phyloP scores from a whole-genome alignment of 2,888 invertebrate species.

The Oscheius myriophilus region DNA sequence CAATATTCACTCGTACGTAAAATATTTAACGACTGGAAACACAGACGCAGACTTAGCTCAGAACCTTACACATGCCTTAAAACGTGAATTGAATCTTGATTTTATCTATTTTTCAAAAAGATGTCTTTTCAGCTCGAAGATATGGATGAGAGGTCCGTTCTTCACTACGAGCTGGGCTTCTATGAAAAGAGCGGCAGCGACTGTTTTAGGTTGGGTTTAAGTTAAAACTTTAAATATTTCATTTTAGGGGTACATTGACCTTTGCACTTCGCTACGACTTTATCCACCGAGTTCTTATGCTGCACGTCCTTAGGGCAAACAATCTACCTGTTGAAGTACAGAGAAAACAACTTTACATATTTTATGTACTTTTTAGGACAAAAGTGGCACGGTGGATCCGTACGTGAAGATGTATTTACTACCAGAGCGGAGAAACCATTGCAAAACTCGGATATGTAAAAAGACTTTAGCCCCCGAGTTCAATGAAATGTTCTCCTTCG shows the following conservation, averaged over 20 bases:
- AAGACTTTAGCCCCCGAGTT: conserved; percentile 63
- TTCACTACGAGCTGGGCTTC: conserved; percentile 77
- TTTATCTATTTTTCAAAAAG: background rate
- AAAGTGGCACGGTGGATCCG: conserved; percentile 81
- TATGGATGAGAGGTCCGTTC: conserved; percentile 63
- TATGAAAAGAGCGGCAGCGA: conserved; percentile 81
- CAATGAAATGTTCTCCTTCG: conserved; percentile 81
- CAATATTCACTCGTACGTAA: too few relatives aligned
- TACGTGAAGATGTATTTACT: conserved; percentile 86
- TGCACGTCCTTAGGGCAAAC: conserved; percentile 67
- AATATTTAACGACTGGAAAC: too few relatives aligned
- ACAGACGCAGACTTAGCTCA: too few relatives aligned
- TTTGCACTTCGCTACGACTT: conserved; percentile 85
- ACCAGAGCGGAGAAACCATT: conserved; percentile 86
- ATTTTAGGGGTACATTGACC: conserved; percentile 79
- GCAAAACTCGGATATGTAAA: conserved; percentile 79
- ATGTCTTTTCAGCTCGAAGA: conserved; percentile 49
- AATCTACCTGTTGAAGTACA: conserved; percentile 78
- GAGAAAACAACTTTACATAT: conserved; percentile 8
- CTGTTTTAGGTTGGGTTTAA: conserved; percentile 72
- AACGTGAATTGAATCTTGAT: background rate
- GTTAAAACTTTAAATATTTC: too few relatives aligned
- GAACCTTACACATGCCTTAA: too few relatives aligned
- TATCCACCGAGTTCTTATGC: conserved; percentile 82
- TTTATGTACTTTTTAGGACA: conserved; percentile 20